A percentile compares a stretch with the other conserved stretches of the same genome.
phyloP scores from a whole-genome alignment of 2,113 vertebrate species.

The Xenopus tropicalis region UCB_Xtro_10.0 CM004448.2:37198001-37198500 shows the following conservation, averaged over 20 bases:
- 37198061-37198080: too few relatives aligned
- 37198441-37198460: constrained; percentile 9
- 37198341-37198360: background rate
- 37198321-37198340: constrained; percentile 12
- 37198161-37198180: background rate
- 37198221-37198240: background rate
- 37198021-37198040: too few relatives aligned
- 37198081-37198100: background rate
- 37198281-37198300: background rate
- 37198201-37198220: background rate
- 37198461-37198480: background rate
- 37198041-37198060: too few relatives aligned
- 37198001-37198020: too few relatives aligned
- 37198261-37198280: background rate
- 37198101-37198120: background rate
- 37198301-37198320: background rate
- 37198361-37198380: constrained; percentile 11
- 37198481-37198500: constrained; percentile 18
- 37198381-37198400: constrained; percentile 2
- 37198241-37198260: background rate
- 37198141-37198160: background rate
- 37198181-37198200: background rate
- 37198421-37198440: constrained; percentile 1
- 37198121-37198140: background rate
- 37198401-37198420: constrained; percentile 3